These are phyloP conservation scores for Otolemur crassicaudatus DNA, from an alignment of 2,797 vertebrate genomes.

Conservation along the genomic window DNA sequence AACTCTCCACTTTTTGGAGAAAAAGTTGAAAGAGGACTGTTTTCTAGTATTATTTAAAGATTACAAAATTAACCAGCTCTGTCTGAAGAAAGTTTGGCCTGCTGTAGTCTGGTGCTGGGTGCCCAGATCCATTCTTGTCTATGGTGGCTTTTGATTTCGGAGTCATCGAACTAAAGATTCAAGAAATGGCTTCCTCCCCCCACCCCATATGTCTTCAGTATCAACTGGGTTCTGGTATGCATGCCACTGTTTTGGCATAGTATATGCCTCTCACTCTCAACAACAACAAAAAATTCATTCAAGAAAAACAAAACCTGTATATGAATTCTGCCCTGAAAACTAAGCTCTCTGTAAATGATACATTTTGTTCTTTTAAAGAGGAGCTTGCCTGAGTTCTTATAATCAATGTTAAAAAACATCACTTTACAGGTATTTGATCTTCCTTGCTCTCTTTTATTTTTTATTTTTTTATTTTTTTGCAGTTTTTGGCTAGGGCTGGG, in stretches of 20 bases:
- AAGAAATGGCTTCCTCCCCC: not conserved
- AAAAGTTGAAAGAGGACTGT: constrained; percentile 77
- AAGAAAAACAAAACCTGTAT: constrained; percentile 1
- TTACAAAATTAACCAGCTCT: constrained; percentile 52
- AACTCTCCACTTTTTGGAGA: constrained; percentile 80
- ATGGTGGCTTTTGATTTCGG: not conserved
- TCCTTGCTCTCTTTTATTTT: not conserved
- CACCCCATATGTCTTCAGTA: not conserved
- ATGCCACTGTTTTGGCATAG: not conserved
- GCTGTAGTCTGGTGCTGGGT: not conserved
- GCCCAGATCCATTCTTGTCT: not conserved
- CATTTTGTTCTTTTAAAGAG: not conserved
- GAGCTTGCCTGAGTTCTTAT: not conserved
- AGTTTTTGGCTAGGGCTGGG: no score
- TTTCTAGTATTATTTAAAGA: constrained; percentile 73
- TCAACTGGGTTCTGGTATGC: not conserved
- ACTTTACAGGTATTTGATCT: not conserved
- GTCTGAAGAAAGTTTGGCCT: not conserved
- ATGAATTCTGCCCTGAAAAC: not conserved
- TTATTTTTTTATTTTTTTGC: no score
- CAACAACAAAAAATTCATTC: not conserved
- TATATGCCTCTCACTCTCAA: constrained; percentile 19
- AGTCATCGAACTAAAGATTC: not conserved
- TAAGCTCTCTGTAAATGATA: not conserved
- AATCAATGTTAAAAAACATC: not conserved